phyloP scores from a whole-genome alignment of 2,888 invertebrate genomes.

The Phlogophora meticulosa region DNA sequence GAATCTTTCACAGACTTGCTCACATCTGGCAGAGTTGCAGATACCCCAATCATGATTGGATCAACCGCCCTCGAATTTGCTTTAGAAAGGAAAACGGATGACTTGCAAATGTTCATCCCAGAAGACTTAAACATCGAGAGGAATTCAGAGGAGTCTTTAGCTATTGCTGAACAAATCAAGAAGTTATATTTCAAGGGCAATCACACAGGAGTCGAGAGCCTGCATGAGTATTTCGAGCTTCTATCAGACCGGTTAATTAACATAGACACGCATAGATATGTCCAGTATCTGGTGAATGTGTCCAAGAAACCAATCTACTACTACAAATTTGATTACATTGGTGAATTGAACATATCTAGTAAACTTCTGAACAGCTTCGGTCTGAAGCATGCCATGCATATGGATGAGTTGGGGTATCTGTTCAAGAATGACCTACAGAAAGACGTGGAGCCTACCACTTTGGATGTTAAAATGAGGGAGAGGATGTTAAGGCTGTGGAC shows the following conservation, averaged over 20 bases:
- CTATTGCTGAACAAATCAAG: constrained; percentile 78
- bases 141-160: constrained; percentile 77
- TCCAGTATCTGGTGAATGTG: constrained; percentile 80
- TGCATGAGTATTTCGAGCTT: constrained; percentile 78
- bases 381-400: constrained; percentile 77
- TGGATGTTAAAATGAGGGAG: constrained; percentile 85
- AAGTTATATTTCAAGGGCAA: constrained; percentile 80
- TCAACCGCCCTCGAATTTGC: constrained; percentile 78
- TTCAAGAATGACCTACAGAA: constrained; percentile 81
- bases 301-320: constrained; percentile 83
- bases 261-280: constrained; percentile 79
- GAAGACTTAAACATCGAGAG: constrained; percentile 77
- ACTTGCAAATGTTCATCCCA: constrained; percentile 81
- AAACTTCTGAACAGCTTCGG: constrained; percentile 69
- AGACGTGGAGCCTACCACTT: constrained; percentile 77
- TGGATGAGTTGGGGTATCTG: constrained; percentile 84
- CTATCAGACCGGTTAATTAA: constrained; percentile 80
- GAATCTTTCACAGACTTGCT: constrained; percentile 81
- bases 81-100: constrained; percentile 71
- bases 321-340: constrained; percentile 86
- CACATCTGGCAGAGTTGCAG: constrained; percentile 82
- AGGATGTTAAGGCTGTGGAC: constrained; percentile 86
- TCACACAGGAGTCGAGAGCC: constrained; percentile 73
- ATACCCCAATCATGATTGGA: constrained; percentile 85
- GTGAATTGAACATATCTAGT: constrained; percentile 78